Conservation (phyloP, 2,113 vertebrate species). For the Oceanodroma tethys region DNA sequence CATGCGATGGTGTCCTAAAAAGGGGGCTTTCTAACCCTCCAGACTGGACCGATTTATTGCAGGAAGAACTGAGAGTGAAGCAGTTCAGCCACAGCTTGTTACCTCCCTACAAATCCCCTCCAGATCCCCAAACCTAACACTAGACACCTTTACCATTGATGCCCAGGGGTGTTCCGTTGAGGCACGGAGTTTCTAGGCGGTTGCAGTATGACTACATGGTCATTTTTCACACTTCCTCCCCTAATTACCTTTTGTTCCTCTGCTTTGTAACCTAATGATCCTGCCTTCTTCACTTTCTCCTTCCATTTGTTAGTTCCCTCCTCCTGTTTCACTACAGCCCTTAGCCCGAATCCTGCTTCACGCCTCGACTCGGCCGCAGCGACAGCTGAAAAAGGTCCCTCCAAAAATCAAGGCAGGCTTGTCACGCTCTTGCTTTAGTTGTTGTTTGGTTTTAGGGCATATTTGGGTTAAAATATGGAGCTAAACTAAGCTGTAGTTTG, state of each 20-base stretch:
- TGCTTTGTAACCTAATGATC: not conserved
- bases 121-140: too few relatives aligned
- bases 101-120: not conserved
- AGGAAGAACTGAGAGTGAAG: not conserved
- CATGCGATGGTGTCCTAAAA: fast-evolving
- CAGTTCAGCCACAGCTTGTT: not conserved
- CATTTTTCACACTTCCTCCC: not conserved
- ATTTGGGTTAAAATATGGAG: not conserved
- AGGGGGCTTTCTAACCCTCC: not conserved
- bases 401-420: not conserved
- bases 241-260: not conserved
- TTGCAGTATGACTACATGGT: not conserved
- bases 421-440: not conserved
- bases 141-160: not conserved
- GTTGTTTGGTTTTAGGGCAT: not conserved
- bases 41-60: not conserved
- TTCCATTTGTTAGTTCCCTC: not conserved
- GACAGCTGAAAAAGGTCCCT: not conserved
- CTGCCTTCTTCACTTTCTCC: not conserved
- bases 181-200: too few relatives aligned
- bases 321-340: not conserved
- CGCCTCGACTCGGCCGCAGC: fast-evolving
- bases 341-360: not conserved
- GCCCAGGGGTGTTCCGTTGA: fast-evolving
- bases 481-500: not conserved